Base-by-base conservation (phyloP, 2,888 invertebrate species). In the Drosophila villosipedis region DNA sequence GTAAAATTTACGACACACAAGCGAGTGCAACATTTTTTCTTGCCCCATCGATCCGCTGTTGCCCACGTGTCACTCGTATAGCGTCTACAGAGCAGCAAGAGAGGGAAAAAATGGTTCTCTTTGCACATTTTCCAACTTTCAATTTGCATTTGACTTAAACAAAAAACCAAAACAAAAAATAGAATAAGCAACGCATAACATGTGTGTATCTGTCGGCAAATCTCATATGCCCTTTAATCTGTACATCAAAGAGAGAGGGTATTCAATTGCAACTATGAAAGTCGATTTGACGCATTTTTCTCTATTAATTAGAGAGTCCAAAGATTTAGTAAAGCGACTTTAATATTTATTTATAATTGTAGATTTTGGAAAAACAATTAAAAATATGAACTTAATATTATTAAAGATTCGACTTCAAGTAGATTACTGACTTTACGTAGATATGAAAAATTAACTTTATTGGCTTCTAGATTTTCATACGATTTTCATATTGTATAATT, bases 71-170 rank as follows among this genome's bases (percentile, higher is more conserved):
- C 33, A 19, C 52, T 33, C 31, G n/a, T 12, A 10, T 33, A 41
- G 47, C 65, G 54, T 39, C 57, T 68, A n/a, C 39, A 59, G 52
- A 55, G 58, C 43, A 22, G 9, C 16, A 5, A 30, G 9, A 47
- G 16, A 19, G 4, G 10, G 28, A 16, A 9, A 22, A 47, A 25
- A 43, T 67, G 22, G 25, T 63, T 64, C 75, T 77, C 73, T 75
- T 82, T 70, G 79, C 76, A 83, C 84, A 76, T 77, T 87, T 87
- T 85, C 90, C 82, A 89, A 89, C 78, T 75, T 84, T 84, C 85
- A 89, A 86, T 89, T 85, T 85, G 74, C 89, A 83, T 86, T 89
- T 82, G 77, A 70, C 73, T 72, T 78, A 39, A 68, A 64, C 71
- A 76, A 65, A 62, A 69, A 59, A 28, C 35, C 30, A 64, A 37